These are phyloP conservation scores for Pangasius sanitwongsei DNA, from an alignment of 2,797 vertebrate species.

Conservation along the genomic window DNA sequence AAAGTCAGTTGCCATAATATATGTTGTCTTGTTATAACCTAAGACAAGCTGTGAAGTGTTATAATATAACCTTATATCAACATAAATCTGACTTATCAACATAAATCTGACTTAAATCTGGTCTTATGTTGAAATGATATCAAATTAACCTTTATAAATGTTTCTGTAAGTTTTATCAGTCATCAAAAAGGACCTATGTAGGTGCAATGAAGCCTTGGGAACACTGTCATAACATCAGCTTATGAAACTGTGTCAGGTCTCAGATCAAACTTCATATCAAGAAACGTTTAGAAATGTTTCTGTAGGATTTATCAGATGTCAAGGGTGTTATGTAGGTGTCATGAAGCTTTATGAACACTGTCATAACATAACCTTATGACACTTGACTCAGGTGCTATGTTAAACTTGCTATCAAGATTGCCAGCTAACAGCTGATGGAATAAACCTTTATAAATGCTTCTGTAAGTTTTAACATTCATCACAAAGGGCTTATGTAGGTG, in stretches of 20 bases:
- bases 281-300: background rate
- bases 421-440: no score
- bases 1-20: background rate
- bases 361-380: background rate
- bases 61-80: background rate
- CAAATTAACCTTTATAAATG: background rate
- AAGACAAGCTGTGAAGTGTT: background rate
- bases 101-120: background rate
- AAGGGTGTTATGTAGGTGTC: background rate
- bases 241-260: background rate
- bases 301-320: background rate
- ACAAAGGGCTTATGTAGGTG: background rate
- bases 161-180: background rate
- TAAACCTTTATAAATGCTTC: no score
- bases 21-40: background rate
- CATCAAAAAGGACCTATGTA: background rate
- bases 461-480: no score
- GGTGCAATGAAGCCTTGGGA: background rate
- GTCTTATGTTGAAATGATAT: background rate
- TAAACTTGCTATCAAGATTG: no score
- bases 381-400: no score
- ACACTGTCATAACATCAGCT: background rate
- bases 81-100: background rate
- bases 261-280: background rate
- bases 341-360: background rate